Evolutionary conservation across 2,113 vertebrate genomes (phyloP).

Genomic region (Pionites leucogaster): DNA sequence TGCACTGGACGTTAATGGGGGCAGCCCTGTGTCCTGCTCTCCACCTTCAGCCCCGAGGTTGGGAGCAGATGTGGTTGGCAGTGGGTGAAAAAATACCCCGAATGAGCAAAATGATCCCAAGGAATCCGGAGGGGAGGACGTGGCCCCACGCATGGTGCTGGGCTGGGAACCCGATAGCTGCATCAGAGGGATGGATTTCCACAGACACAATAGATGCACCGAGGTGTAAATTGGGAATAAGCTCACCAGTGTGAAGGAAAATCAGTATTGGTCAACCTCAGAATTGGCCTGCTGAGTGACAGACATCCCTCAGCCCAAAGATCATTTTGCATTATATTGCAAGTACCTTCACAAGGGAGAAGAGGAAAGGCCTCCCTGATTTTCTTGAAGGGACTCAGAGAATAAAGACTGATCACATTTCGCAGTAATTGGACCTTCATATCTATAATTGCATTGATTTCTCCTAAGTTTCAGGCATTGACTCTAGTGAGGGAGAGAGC

Average conservation of each 20-base stretch:
- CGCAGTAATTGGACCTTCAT: slow-evolving; percentile 50
- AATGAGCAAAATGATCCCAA: neutral
- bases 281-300: neutral
- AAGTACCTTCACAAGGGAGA: neutral
- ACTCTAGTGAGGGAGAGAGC: neutral
- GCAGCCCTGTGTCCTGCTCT: neutral
- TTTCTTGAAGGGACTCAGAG: slow-evolving; percentile 52
- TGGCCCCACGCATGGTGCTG: neutral
- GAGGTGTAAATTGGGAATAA: slow-evolving; percentile 1
- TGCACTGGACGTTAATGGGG: neutral
- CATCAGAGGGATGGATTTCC: neutral
- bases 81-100: accelerated
- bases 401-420: slow-evolving; percentile 59
- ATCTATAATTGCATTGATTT: slow-evolving; percentile 68
- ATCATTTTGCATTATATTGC: neutral
- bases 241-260: neutral
- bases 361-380: slow-evolving; percentile 1
- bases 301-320: neutral
- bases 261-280: neutral
- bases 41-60: neutral
- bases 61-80: accelerated
- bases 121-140: neutral
- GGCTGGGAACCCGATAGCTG: neutral
- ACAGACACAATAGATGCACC: neutral
- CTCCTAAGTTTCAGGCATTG: slow-evolving; percentile 52